A percentile compares a stretch with the other conserved stretches of the same genome.
phyloP scores from a whole-genome alignment of 2,113 vertebrate genomes.

The Leptosomus discolor region DNA sequence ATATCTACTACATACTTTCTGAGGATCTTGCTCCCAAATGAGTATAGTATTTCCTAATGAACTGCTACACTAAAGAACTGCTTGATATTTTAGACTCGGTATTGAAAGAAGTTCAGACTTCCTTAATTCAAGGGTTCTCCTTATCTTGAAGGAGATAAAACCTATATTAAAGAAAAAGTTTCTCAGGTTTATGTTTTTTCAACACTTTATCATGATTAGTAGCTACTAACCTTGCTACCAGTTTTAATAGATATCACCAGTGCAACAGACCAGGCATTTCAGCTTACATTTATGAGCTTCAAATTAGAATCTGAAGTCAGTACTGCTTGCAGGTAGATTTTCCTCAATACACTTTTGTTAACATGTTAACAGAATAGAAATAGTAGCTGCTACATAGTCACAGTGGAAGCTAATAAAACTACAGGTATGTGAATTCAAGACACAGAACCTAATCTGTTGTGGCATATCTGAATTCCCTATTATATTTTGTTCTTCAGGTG shows the following conservation, averaged over 20 bases:
- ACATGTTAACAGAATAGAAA: background rate
- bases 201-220: background rate
- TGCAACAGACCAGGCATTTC: background rate
- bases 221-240: background rate
- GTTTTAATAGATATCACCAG: background rate
- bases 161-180: background rate
- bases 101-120: background rate
- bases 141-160: background rate
- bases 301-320: background rate
- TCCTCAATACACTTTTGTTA: background rate
- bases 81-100: background rate
- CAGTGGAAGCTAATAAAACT: background rate
- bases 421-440: background rate
- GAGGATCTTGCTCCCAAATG: background rate
- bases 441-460: background rate
- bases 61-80: background rate
- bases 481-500: background rate
- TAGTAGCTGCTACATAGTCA: too few relatives aligned
- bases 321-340: background rate
- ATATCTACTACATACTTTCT: fast-evolving
- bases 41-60: background rate
- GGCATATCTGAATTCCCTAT: background rate
- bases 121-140: background rate
- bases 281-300: background rate
- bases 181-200: background rate